phyloP scores from a whole-genome alignment of 2,888 invertebrate genomes.

The Drosophila diplacantha region DNA sequence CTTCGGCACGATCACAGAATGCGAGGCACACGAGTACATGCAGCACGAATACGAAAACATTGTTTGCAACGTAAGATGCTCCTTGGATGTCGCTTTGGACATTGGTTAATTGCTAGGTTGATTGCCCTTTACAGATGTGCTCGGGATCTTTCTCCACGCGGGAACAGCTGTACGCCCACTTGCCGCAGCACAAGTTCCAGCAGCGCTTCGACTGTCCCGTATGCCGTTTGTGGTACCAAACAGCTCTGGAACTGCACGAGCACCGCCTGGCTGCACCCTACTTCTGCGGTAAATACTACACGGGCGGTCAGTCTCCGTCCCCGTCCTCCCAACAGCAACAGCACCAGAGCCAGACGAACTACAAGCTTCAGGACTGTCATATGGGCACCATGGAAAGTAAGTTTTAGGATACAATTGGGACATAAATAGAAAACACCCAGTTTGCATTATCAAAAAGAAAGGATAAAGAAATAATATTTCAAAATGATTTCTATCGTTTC shows the following conservation, averaged over 20 bases:
- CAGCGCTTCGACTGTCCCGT: conserved; percentile 73
- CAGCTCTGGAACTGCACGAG: conserved; percentile 70
- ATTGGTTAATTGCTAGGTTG: neutral
- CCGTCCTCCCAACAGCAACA: conserved; percentile 33
- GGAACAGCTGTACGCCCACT: conserved; percentile 66
- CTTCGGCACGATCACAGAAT: conserved; percentile 71
- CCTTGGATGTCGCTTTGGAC: neutral
- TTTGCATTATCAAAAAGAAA: neutral
- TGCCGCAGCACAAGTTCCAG: conserved; percentile 72
- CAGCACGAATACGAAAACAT: conserved; percentile 72
- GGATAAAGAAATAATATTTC: neutral
- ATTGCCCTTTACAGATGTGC: conserved; percentile 59
- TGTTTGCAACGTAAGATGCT: conserved; percentile 71
- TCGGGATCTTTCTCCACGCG: conserved; percentile 63
- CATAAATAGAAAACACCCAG: neutral
- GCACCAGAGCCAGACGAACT: conserved; percentile 51
- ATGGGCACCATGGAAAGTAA: conserved; percentile 70
- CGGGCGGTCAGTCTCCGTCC: conserved; percentile 21
- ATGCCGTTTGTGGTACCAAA: conserved; percentile 73
- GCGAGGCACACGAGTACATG: conserved; percentile 73
- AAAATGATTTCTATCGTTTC: neutral
- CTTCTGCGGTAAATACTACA: conserved; percentile 73
- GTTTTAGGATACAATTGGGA: neutral
- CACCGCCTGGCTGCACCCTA: conserved; percentile 73
- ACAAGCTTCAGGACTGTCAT: conserved; percentile 68